A percentile compares a stretch with the other conserved stretches of the same genome.
phyloP scores from a whole-genome alignment of 2,797 vertebrate genomes.

The Eurystomus glaucurus region DNA sequence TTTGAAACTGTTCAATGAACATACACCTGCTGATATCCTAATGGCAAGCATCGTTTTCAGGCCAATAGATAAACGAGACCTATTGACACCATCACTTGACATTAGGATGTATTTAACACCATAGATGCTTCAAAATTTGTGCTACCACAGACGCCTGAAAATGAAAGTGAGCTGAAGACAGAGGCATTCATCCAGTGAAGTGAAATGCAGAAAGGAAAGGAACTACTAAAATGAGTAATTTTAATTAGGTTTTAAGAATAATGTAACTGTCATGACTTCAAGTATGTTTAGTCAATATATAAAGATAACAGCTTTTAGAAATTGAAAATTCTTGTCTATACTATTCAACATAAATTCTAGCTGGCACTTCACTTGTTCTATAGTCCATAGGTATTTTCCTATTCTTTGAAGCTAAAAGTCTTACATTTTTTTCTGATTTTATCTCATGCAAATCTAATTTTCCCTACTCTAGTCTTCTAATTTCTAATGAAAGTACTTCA shows the following conservation, averaged over 20 bases:
- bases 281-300: neutral
- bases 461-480: neutral
- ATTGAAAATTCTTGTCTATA: neutral
- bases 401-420: neutral
- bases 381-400: neutral
- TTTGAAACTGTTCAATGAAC: neutral
- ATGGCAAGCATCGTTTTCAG: neutral
- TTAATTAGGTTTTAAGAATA: neutral
- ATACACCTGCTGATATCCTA: neutral
- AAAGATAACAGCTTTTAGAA: neutral
- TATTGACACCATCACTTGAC: neutral
- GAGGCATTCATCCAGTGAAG: neutral
- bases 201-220: neutral
- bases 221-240: neutral
- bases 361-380: neutral
- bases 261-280: neutral
- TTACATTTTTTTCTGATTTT: neutral
- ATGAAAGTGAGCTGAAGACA: neutral
- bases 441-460: neutral
- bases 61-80: neutral
- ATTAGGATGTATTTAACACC: neutral
- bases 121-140: neutral
- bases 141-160: neutral
- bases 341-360: neutral
- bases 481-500: slow-evolving; percentile 48